Base-by-base conservation (phyloP, 2,113 vertebrate genomes). In the Strigops habroptila region DNA sequence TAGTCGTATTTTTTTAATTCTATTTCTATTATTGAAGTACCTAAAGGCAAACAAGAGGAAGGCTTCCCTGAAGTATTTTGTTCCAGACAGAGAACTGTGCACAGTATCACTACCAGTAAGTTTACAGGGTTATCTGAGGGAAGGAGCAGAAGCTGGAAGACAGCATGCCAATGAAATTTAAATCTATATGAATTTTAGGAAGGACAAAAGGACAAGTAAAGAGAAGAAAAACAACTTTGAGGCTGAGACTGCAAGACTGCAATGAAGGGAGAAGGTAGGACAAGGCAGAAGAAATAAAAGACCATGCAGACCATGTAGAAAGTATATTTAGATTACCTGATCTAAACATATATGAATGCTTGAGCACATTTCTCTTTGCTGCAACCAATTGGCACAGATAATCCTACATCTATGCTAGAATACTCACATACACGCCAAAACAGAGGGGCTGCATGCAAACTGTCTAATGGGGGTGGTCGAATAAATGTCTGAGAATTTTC, bases 1-100 rank as follows among this genome's bases (percentile, higher is more conserved):
- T 35, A 51, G 48, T 28, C 62, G 43, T 88, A 10, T 23, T 67
- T 70, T 81, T 92, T 79, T 70, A 12, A 69, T 46, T 82, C 91
- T 86, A 33, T 77, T 90, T 96, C 70, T 85, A 86, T 83, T 94
- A 89, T 70, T 76, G 9, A 75, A 43, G 31, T 46, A 94, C 31
- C 68, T 49, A 59, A 81, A 68, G 60, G 77, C 46, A 92, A 92
- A 59, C 14, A 81, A 71, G 39, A 86, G 16, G 46, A 51, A 86
- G 46, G 55, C 55, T 84, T 60, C 83, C 73, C 76, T 90, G 55
- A 86, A 90, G 86, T 74, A 81, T n/a, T 75, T 82, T 83, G 48
- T 59, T 88, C 49, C 23, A 81, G 68, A 80, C 27, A 68, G n/a
- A 70, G 18, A 86, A 78, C 31, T 67, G 46, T 71, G 84, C n/a